Conservation (phyloP, 1,140 invertebrate species). For the Hetaerina americana region DNA sequence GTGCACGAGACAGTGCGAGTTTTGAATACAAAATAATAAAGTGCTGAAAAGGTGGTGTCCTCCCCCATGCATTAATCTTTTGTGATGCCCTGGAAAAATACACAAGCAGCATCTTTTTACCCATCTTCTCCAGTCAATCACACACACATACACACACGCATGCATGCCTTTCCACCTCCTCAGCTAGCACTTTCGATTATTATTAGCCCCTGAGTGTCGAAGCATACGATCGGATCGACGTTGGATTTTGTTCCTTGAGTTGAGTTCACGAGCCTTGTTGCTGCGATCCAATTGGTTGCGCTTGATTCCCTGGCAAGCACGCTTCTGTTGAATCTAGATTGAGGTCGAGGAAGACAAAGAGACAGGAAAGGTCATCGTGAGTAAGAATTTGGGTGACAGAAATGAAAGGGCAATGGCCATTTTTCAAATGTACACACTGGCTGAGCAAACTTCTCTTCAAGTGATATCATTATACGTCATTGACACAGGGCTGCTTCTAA, state of each 20-base stretch:
- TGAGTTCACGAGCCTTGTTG: constrained; percentile 51
- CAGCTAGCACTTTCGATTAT: constrained; percentile 54
- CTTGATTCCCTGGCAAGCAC: constrained; percentile 37
- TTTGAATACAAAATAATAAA: background rate
- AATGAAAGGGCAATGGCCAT: too few relatives aligned
- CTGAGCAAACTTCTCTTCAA: too few relatives aligned
- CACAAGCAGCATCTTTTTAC: background rate
- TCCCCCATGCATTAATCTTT: too few relatives aligned
- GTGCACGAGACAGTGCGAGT: background rate
- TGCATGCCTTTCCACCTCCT: too few relatives aligned
- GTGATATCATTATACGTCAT: too few relatives aligned
- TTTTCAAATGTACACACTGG: too few relatives aligned
- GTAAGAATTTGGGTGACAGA: too few relatives aligned
- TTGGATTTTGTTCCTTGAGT: constrained; percentile 43
- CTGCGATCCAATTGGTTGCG: constrained; percentile 42
- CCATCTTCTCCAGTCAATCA: background rate
- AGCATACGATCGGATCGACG: constrained; percentile 46
- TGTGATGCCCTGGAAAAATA: background rate
- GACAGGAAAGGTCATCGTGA: too few relatives aligned
- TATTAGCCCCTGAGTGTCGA: constrained; percentile 50
- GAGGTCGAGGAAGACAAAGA: too few relatives aligned
- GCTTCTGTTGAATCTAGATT: constrained; percentile 34
- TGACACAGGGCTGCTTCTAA: too few relatives aligned
- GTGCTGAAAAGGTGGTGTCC: background rate
- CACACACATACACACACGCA: too few relatives aligned